These are phyloP conservation scores for Drosophila persimilis DNA, from an alignment of 1,140 invertebrate genomes.

Conservation along the genomic window DNA sequence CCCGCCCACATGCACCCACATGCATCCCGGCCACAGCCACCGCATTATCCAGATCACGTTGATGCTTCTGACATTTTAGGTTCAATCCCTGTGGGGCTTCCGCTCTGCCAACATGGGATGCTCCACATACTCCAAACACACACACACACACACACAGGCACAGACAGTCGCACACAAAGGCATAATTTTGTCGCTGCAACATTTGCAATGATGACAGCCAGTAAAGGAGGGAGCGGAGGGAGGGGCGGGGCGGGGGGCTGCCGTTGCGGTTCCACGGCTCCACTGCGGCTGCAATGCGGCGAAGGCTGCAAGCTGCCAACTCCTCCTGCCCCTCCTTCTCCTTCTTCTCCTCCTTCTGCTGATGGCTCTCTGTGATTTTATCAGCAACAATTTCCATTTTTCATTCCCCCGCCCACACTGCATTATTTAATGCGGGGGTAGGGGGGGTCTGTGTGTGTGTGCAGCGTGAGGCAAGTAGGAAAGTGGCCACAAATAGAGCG, in stretches of 20 bases:
- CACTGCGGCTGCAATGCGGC: slow-evolving; percentile 63
- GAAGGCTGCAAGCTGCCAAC: slow-evolving; percentile 55
- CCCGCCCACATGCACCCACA: background rate
- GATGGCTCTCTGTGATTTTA: slow-evolving; percentile 74
- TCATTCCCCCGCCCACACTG: slow-evolving; percentile 46
- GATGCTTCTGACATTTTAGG: slow-evolving; percentile 78
- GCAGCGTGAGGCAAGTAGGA: slow-evolving; percentile 61
- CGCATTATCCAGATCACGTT: slow-evolving; percentile 75
- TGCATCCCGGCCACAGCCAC: slow-evolving; percentile 43
- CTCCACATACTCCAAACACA: slow-evolving; percentile 23
- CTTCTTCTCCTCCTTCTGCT: slow-evolving; percentile 31
- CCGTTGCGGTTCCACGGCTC: slow-evolving; percentile 9
- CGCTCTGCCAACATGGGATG: slow-evolving; percentile 14
- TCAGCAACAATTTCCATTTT: slow-evolving; percentile 80
- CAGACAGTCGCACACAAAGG: slow-evolving; percentile 32
- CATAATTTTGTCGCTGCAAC: slow-evolving; percentile 70
- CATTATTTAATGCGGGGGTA: slow-evolving; percentile 52
- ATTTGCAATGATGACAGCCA: slow-evolving; percentile 72
- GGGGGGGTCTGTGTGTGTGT: background rate
- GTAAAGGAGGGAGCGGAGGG: slow-evolving; percentile 31
- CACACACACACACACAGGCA: slow-evolving; percentile 10
- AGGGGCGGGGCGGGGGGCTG: background rate
- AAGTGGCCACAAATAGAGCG: slow-evolving; percentile 66
- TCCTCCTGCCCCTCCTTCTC: slow-evolving; percentile 37
- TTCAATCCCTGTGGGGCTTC: slow-evolving; percentile 73